These are phyloP conservation scores for Linyphia triangularis DNA, from an alignment of 2,888 invertebrate genomes.

Conservation along the genomic window DNA sequence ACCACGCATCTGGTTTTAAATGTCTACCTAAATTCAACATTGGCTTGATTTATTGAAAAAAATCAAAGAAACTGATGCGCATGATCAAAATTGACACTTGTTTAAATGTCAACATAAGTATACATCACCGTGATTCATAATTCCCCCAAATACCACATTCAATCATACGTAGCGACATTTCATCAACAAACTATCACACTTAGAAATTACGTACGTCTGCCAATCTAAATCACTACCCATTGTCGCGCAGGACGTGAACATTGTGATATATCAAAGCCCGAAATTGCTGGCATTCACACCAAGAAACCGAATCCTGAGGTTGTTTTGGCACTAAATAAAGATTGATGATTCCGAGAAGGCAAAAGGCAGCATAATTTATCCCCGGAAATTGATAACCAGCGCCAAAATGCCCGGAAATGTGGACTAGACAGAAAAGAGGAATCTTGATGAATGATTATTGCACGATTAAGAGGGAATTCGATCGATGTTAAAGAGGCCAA, in stretches of 20 bases:
- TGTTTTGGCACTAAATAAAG: constrained; percentile 18
- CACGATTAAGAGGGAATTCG: constrained; percentile 3
- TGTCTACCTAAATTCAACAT: background rate
- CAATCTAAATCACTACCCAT: background rate
- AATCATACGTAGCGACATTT: no score
- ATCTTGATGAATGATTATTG: constrained; percentile 35
- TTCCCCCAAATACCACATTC: background rate
- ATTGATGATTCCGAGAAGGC: background rate
- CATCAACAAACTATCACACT: background rate
- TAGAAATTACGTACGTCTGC: background rate
- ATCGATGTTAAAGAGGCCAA: constrained; percentile 6
- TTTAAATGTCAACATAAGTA: no score
- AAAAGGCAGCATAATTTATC: constrained; percentile 7
- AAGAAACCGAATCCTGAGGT: background rate
- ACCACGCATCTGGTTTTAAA: no score
- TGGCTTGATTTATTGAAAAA: background rate
- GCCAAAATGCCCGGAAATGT: constrained; percentile 31
- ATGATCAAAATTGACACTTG: background rate
- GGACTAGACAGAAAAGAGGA: constrained; percentile 34
- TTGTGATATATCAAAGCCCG: background rate
- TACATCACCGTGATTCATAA: no score
- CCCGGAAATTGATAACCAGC: constrained; percentile 23
- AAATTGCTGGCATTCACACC: background rate
- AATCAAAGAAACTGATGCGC: background rate
- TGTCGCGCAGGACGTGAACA: background rate